Base-by-base conservation (phyloP, 2,797 vertebrate genomes). In the Protonibea diacanthus region DNA sequence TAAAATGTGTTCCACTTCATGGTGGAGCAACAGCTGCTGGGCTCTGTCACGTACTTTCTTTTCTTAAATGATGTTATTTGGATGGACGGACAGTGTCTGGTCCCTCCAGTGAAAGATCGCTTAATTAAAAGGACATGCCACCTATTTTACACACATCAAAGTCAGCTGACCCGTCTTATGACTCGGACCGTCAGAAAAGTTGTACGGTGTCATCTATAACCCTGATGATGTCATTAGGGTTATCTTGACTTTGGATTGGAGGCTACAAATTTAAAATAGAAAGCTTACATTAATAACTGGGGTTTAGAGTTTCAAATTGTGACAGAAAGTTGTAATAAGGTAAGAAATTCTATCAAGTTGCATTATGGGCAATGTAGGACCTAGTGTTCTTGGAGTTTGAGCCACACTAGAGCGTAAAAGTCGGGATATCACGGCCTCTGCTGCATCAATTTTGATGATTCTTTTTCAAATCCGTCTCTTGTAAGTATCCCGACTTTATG, bases 1-100 rank as follows among this genome's bases (percentile, higher is more conserved):
- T 71, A 64, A 72, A 69, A 48, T 40, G n/a, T 33, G 62, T n/a
- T 42, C 61, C 51, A 58, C 20, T 49, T 63, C 21, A 67, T 5
- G 20, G 40, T 44, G 33, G 44, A 42, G 6, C 13, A 63, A 63
- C 51, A 72, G 67, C 62, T 60, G 67, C 62, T 68, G 40, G 48
- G 48, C 18, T 42, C 38, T 49, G 23, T 45, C 51, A 12, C 3
- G 11, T 15, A 3, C 61, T 59, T 53, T 44, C 8, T 63, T 27
- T 49, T 25, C 38, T 44, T 17, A 13, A 53, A 44, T 53, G 9
- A 48, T 25, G 33, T 63, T 59, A 53, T 52, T 49, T 29, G 20
- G 5, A 40, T n/a, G 13, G 38, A 27, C 13, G 10, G 13, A 40
- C 6, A 38, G 18, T 20, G n/a, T 48, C 42, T 61, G 38, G 8